Conservation (phyloP, 2,888 invertebrate species). For the Campaea margaritaria region DNA sequence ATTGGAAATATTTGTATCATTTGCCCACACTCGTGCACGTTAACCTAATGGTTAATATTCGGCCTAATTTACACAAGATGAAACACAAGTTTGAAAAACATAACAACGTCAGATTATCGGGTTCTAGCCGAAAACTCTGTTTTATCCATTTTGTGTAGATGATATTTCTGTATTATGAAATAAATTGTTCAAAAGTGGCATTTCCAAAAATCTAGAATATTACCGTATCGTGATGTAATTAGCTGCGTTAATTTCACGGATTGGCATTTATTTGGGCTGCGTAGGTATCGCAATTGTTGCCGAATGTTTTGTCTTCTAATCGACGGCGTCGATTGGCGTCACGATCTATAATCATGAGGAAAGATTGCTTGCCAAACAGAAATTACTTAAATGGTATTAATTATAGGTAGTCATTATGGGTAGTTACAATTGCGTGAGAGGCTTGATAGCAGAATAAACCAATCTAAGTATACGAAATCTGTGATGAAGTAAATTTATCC, state of each 20-base stretch:
- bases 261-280: constrained; percentile 32
- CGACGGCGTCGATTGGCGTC: constrained; percentile 33
- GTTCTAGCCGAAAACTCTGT: too few species aligned
- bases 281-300: constrained; percentile 38
- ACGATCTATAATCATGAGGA: constrained; percentile 37
- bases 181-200: background rate
- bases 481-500: too few species aligned
- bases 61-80: too few species aligned
- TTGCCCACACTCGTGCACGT: too few species aligned
- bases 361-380: constrained; percentile 34
- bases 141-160: too few species aligned
- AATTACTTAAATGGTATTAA: constrained; percentile 35
- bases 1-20: too few species aligned
- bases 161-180: background rate
- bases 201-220: constrained; percentile 18
- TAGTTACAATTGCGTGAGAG: constrained; percentile 8
- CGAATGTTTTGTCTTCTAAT: constrained; percentile 31
- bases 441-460: background rate
- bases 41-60: too few species aligned
- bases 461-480: too few species aligned
- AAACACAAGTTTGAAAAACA: too few species aligned
- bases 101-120: too few species aligned
- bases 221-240: constrained; percentile 34
- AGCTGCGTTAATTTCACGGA: constrained; percentile 40
- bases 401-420: constrained; percentile 22